Percentiles rank a stretch among this genome's conserved stretches.
phyloP scores from a whole-genome alignment of 2,797 vertebrate species.

The Syndactyla subalaris region DNA sequence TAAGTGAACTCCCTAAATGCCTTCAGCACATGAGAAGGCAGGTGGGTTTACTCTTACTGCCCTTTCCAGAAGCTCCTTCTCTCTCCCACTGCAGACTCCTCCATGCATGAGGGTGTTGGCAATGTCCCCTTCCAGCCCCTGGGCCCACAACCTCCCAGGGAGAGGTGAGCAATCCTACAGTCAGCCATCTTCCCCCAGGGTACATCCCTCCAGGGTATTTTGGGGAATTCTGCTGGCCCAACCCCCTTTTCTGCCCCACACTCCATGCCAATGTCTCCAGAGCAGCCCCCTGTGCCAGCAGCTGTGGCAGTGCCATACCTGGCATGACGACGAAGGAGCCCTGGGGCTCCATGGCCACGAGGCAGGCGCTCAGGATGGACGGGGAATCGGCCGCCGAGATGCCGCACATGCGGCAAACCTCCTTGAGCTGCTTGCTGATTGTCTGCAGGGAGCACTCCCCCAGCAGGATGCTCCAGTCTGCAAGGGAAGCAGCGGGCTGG shows the following conservation, averaged over 20 bases:
- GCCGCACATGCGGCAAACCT: slow-evolving; percentile 94
- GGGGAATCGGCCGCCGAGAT: slow-evolving; percentile 94
- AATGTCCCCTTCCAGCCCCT: neutral
- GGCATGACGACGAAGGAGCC: slow-evolving; percentile 98
- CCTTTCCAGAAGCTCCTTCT: neutral
- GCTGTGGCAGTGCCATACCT: slow-evolving; percentile 74
- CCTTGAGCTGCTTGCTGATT: slow-evolving; percentile 92
- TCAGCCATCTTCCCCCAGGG: accelerated
- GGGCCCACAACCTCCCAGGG: neutral
- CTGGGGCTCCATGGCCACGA: slow-evolving; percentile 98
- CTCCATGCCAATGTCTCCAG: neutral
- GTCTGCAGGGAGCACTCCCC: slow-evolving; percentile 96
- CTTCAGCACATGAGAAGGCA: neutral
- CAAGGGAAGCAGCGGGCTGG: neutral
- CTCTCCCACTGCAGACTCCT: neutral
- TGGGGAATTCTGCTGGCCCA: neutral
- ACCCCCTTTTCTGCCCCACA: neutral
- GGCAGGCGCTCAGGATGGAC: slow-evolving; percentile 95
- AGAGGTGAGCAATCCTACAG: neutral
- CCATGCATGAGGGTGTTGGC: accelerated
- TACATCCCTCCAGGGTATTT: accelerated
- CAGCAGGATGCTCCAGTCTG: slow-evolving; percentile 97
- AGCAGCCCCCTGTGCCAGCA: neutral
- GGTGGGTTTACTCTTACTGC: neutral
- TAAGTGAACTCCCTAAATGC: neutral